A percentile compares a stretch with the other conserved stretches of the same genome.
phyloP scores from a whole-genome alignment of 2,888 invertebrate species.

The Adelognathus sp. region DNA sequence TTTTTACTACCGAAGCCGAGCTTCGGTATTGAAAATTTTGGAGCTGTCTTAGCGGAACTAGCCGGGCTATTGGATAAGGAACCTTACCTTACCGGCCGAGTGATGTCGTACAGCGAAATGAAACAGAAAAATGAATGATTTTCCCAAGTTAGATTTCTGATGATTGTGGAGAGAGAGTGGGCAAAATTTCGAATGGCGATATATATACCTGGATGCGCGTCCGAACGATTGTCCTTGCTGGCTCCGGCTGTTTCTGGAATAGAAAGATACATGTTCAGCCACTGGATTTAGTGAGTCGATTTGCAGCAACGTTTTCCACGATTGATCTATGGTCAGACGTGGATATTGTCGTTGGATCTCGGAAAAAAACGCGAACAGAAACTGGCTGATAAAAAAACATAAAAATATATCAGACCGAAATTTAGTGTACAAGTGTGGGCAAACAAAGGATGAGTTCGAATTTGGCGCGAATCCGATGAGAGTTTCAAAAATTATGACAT shows the following conservation, averaged over 20 bases:
- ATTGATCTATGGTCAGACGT: too few species aligned
- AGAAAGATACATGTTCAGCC: not conserved
- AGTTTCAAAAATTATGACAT: too few species aligned
- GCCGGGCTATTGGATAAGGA: constrained; percentile 64
- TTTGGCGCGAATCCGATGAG: too few species aligned
- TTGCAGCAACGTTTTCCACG: too few species aligned
- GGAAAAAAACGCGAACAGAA: too few species aligned
- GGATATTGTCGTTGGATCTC: too few species aligned
- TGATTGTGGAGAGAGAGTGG: not conserved
- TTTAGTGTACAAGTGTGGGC: too few species aligned
- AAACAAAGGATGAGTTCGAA: too few species aligned
- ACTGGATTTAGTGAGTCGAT: too few species aligned
- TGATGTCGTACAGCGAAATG: constrained; percentile 66
- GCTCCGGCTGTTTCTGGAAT: constrained; percentile 57
- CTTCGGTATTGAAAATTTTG: constrained; percentile 63
- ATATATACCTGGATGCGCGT: constrained; percentile 70
- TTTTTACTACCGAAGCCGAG: constrained; percentile 57
- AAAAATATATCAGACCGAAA: too few species aligned
- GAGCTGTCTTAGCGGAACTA: constrained; percentile 40
- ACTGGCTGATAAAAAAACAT: too few species aligned
- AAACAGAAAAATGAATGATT: constrained; percentile 68
- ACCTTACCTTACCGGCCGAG: constrained; percentile 79
- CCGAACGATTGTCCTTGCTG: constrained; percentile 60
- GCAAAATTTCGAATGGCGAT: constrained; percentile 2
- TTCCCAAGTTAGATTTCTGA: constrained; percentile 56